Conservation (phyloP, 2,888 invertebrate species). For the Neocrepidodera transversa region DNA sequence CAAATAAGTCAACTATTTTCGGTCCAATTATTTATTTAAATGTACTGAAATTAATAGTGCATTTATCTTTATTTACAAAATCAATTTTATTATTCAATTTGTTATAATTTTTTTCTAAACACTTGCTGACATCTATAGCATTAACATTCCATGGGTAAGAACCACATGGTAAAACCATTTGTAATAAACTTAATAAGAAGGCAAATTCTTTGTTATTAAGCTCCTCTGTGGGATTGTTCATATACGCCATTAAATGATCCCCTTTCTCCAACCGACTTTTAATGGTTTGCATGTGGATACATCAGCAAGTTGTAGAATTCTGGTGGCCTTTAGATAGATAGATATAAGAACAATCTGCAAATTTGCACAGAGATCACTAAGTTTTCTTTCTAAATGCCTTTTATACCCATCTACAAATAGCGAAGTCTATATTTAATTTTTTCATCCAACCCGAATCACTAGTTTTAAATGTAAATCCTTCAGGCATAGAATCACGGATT, state of each 20-base stretch:
- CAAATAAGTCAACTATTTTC: constrained; percentile 13
- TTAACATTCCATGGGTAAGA: constrained; percentile 34
- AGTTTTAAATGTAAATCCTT: constrained; percentile 8
- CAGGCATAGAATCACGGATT: constrained; percentile 8
- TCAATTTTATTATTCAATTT: constrained; percentile 12
- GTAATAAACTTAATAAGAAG: constrained; percentile 8
- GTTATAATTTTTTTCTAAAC: constrained; percentile 30
- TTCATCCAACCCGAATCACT: constrained; percentile 37
- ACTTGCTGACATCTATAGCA: constrained; percentile 28
- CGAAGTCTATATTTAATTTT: constrained; percentile 3
- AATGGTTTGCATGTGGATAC: constrained; percentile 46
- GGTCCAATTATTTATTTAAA: constrained; percentile 29
- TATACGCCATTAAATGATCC: constrained; percentile 48
- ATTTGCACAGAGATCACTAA: constrained; percentile 28
- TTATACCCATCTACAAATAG: constrained; percentile 31
- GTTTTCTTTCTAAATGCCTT: constrained; percentile 22
- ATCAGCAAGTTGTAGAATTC: constrained; percentile 38
- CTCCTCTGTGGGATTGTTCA: constrained; percentile 35
- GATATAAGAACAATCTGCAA: constrained; percentile 42
- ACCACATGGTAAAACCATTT: constrained; percentile 36
- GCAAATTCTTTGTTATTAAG: constrained; percentile 16
- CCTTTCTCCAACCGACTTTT: constrained; percentile 44
- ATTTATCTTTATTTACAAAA: constrained; percentile 4
- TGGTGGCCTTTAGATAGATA: constrained; percentile 46
- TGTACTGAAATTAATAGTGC: constrained; percentile 16